Conservation (phyloP, 1,140 invertebrate species). For the Trachymyrmex septentrionalis region DNA sequence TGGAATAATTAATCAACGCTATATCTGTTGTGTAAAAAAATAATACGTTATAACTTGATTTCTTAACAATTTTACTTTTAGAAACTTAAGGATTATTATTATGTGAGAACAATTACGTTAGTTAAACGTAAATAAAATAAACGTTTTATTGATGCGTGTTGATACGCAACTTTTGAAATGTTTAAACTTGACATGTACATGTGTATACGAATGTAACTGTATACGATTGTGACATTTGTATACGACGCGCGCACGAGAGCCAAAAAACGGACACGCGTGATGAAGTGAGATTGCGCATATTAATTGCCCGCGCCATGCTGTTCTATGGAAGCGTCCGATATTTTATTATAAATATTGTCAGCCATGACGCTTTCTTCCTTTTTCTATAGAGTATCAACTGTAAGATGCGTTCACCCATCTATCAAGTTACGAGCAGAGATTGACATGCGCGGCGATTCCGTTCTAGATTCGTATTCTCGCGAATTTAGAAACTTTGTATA, state of each 20-base stretch:
- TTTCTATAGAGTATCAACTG: background rate
- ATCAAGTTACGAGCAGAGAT: background rate
- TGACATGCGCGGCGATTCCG: background rate
- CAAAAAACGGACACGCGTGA: slow-evolving; percentile 11
- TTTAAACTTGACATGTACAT: slow-evolving; percentile 68
- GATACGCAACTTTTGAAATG: slow-evolving; percentile 11
- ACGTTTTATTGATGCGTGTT: background rate
- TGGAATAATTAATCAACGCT: background rate
- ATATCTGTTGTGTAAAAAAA: background rate
- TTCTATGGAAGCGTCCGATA: slow-evolving; percentile 18
- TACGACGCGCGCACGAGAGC: slow-evolving; percentile 70
- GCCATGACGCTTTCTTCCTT: background rate
- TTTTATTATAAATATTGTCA: slow-evolving; percentile 32
- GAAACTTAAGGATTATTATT: background rate
- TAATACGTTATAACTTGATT: background rate
- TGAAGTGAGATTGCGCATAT: slow-evolving; percentile 6
- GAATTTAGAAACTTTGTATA: background rate
- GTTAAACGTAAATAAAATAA: background rate
- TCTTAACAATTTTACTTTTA: slow-evolving; percentile 15
- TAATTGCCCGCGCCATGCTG: slow-evolving; percentile 16
- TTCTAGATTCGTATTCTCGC: background rate
- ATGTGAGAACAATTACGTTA: background rate
- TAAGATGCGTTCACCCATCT: slow-evolving; percentile 1
- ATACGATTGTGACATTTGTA: slow-evolving; percentile 81
- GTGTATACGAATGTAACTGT: slow-evolving; percentile 71